Conservation (phyloP, 2,797 vertebrate genomes). For the Mus caroli region DNA sequence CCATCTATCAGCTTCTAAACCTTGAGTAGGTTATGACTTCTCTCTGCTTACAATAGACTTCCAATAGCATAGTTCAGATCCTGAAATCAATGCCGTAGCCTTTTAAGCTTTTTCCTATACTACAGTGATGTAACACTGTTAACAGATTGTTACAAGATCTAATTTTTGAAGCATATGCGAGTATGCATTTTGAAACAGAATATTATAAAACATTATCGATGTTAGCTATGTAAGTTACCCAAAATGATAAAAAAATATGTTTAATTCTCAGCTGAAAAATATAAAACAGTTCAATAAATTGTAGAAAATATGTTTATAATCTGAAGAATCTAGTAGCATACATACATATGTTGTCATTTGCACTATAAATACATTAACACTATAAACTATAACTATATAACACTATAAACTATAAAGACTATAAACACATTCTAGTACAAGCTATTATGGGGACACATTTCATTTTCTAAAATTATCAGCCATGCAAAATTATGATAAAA, state of each 20-base stretch:
- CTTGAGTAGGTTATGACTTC: background rate
- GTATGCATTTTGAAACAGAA: background rate
- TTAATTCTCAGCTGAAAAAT: conserved; percentile 29
- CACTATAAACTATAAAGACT: background rate
- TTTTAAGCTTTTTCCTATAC: background rate
- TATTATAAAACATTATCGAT: background rate
- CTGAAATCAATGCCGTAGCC: background rate
- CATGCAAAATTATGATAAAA: conserved; percentile 19
- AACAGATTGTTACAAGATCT: background rate
- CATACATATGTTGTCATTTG: background rate
- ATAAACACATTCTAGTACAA: background rate
- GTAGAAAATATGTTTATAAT: conserved; percentile 5
- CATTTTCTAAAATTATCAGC: conserved; percentile 2
- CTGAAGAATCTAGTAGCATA: background rate
- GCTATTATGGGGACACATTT: background rate
- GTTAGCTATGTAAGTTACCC: conserved; percentile 34
- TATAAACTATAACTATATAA: too few species aligned
- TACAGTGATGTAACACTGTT: background rate
- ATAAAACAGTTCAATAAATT: conserved; percentile 2
- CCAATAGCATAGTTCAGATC: background rate
- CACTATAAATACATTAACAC: background rate
- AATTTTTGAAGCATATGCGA: background rate
- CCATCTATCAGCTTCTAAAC: conserved; percentile 1
- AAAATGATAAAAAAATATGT: conserved; percentile 5
- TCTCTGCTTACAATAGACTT: background rate